Conservation (phyloP, 1,140 invertebrate genomes). For the Pseudomyrmex pallidus region DNA sequence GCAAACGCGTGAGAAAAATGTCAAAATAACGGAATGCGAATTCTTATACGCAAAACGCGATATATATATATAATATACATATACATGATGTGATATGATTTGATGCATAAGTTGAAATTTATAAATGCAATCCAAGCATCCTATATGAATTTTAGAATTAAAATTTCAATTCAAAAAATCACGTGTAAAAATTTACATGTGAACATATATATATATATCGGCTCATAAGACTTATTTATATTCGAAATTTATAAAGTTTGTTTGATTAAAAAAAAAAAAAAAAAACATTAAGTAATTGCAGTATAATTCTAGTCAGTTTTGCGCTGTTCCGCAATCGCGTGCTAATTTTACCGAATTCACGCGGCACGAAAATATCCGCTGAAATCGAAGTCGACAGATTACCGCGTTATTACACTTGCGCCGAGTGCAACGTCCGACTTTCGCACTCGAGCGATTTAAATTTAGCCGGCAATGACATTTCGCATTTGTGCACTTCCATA, state of each 20-base stretch:
- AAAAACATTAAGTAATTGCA: too few relatives aligned
- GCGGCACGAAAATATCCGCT: slow-evolving; percentile 32
- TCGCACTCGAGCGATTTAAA: slow-evolving; percentile 40
- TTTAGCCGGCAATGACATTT: slow-evolving; percentile 53
- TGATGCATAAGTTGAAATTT: too few relatives aligned
- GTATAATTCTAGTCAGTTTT: not conserved
- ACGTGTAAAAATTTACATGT: too few relatives aligned
- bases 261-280: too few relatives aligned
- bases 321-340: not conserved
- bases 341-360: not conserved
- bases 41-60: not conserved
- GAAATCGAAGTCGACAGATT: slow-evolving; percentile 50
- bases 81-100: too few relatives aligned
- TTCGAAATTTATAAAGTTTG: too few relatives aligned
- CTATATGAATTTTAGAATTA: too few relatives aligned
- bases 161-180: too few relatives aligned
- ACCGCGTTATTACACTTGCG: slow-evolving; percentile 45
- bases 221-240: too few relatives aligned
- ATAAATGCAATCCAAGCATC: too few relatives aligned
- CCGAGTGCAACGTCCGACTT: slow-evolving; percentile 54
- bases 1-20: not conserved
- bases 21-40: not conserved
- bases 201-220: too few relatives aligned
- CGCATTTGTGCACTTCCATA: slow-evolving; percentile 19
- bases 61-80: too few relatives aligned